Evolutionary conservation across 2,888 invertebrate species (phyloP), one percentile per base, ranked within the genome.

Genomic region (Phalera bucephala): DNA sequence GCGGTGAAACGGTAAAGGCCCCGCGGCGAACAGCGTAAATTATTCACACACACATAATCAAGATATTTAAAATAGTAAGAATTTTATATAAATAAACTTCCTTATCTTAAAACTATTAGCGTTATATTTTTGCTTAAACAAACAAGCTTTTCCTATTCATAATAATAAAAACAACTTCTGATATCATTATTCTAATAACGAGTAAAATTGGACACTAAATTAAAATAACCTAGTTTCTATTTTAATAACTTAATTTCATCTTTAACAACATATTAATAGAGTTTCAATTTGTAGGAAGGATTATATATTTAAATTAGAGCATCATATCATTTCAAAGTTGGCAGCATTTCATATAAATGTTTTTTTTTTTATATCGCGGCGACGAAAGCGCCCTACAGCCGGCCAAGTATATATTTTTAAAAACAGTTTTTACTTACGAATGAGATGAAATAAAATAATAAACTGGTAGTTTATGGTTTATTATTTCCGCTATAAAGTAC

Each of bases 271-370:
- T n/a, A n/a, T n/a, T n/a, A n/a, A n/a, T n/a, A n/a, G n/a, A n/a
- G n/a, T n/a, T n/a, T n/a, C n/a, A n/a, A n/a, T n/a, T n/a, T n/a
- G n/a, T n/a, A n/a, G n/a, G n/a, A n/a, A n/a, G n/a, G n/a, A n/a
- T n/a, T n/a, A n/a, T n/a, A n/a, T n/a, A n/a, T n/a, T n/a, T n/a
- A n/a, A n/a, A n/a, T n/a, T n/a, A n/a, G n/a, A n/a, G n/a, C n/a
- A n/a, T n/a, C n/a, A n/a, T n/a, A 10, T 10, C 6, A 28, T 15
- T 28, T 28, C 5, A 9, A 15, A 9, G 15, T 28, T 28, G 49
- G 49, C 49, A 49, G 47, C 40, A 48, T 28, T 39, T 10, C 33
- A 29, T 25, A 26, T 17, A 20, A n/a, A n/a, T n/a, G 10, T 17
- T 8, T 31, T 2, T 17, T 26, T 40, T 9, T 26, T 13, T 10